These are phyloP conservation scores for Serripes groenlandicus DNA, from an alignment of 2,888 invertebrate genomes.

Conservation along the genomic window DNA sequence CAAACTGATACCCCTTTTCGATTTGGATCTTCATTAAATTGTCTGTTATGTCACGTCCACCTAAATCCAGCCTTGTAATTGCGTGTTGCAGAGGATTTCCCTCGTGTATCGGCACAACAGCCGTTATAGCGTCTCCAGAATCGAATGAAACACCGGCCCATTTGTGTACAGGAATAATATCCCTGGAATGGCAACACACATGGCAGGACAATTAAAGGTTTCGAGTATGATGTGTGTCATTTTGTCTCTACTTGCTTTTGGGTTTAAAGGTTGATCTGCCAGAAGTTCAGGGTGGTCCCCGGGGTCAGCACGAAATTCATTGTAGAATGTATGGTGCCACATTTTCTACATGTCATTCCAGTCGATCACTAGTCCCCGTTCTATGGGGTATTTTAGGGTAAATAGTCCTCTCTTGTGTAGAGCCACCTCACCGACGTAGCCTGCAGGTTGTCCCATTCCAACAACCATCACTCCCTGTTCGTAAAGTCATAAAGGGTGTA, in stretches of 20 bases:
- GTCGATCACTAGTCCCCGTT: neutral
- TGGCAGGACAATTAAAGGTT: conserved; percentile 14
- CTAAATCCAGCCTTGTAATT: conserved; percentile 45
- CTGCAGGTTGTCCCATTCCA: neutral
- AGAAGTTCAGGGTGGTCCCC: conserved; percentile 25
- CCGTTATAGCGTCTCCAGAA: conserved; percentile 94
- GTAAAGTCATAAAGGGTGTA: neutral
- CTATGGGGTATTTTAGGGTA: neutral
- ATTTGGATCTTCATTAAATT: conserved; percentile 87
- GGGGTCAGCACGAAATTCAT: neutral
- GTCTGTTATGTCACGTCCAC: conserved; percentile 79
- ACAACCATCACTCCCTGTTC: neutral
- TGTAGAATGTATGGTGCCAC: neutral
- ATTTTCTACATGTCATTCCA: neutral
- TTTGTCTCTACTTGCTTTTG: conserved; percentile 8
- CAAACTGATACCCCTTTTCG: conserved; percentile 80
- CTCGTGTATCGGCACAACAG: conserved; percentile 63
- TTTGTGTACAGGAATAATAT: neutral
- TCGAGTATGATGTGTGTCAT: conserved; percentile 22
- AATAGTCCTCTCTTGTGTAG: neutral
- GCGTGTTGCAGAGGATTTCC: conserved; percentile 88
- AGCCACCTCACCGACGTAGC: neutral
- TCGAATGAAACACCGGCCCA: conserved; percentile 88
- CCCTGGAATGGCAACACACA: conserved; percentile 1
- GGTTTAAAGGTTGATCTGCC: conserved; percentile 19